Conservation (phyloP, 2,113 vertebrate species). For the Equus quagga region DNA sequence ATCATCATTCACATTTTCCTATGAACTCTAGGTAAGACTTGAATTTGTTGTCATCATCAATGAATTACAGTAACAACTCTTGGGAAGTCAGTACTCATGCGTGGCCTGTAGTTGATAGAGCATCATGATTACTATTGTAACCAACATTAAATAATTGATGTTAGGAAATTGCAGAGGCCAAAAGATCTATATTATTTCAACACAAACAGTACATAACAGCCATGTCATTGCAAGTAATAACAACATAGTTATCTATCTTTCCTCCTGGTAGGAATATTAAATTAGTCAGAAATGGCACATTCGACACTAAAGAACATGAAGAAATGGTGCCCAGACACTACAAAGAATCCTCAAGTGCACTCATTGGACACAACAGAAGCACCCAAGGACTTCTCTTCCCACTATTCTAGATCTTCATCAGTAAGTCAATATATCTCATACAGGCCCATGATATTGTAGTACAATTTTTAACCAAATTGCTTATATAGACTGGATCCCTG, state of each 20-base stretch:
- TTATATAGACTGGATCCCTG: not conserved
- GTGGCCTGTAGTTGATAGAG: not conserved
- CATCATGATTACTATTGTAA: not conserved
- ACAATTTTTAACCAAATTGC: not conserved
- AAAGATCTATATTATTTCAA: not conserved
- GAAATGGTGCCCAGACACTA: not conserved
- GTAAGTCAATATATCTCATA: not conserved
- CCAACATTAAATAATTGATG: not conserved
- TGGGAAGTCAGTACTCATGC: not conserved
- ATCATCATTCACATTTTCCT: not conserved
- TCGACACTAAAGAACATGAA: not conserved
- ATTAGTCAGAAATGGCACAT: not conserved
- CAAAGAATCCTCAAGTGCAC: not conserved
- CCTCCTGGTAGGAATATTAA: not conserved
- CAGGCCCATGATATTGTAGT: not conserved
- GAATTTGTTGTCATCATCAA: not conserved
- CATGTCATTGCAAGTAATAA: not conserved
- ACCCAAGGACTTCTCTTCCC: not conserved
- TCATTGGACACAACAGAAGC: not conserved
- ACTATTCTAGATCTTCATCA: not conserved
- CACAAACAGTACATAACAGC: not conserved
- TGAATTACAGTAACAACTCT: not conserved
- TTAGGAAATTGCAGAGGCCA: not conserved
- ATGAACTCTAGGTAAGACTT: not conserved
- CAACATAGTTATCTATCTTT: not conserved